Evolutionary conservation across 2,113 vertebrate genomes (phyloP), one percentile per base, ranked within the genome.

Genomic region (Plotosus lineatus): DNA sequence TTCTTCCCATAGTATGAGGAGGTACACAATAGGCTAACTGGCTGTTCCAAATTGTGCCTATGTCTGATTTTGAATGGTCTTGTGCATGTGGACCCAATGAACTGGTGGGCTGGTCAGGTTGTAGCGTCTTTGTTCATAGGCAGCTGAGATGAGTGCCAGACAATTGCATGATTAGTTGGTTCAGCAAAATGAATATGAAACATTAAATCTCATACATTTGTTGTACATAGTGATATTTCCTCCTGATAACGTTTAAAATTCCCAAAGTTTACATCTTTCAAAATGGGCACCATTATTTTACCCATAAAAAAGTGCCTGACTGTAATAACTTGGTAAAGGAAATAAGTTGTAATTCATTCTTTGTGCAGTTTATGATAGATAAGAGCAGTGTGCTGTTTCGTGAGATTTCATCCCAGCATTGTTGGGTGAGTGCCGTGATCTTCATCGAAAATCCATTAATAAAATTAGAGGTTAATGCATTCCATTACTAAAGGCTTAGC

Each of bases 391-490:
- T 51, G 48, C 46, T 36, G 11, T 50, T 31, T 5, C 28, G 23
- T 51, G 28, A 50, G 44, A 26, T 7, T 75, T 56, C 26, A 5
- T n/a, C 6, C 33, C 4, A 4, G 0, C 3, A 9, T 23, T 42
- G 33, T 38, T 40, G 48, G 48, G 6, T 36, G 51, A 56, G 17
- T 75, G 31, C 33, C 36, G 17, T 12, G 50, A 75, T 56, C 21
- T 56, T 75, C 23, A 75, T 55, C 33, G 73, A 40, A 75, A 75
- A 75, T 75, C 73, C 51, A 56, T 75, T 75, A 60, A 10, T 75
- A 40, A 56, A 75, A 26, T 26, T 36, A 4, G 48, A 75, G 73
- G 73, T 56, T 74, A 74, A 74, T 74, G 72, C 31, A 74, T 38
- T 40, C 6, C 73, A 56, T 56, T 23, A 56, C 3, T 75, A 75